Evolutionary conservation across 2,797 vertebrate genomes (phyloP).

Genomic region (Smutsia temminckii): DNA sequence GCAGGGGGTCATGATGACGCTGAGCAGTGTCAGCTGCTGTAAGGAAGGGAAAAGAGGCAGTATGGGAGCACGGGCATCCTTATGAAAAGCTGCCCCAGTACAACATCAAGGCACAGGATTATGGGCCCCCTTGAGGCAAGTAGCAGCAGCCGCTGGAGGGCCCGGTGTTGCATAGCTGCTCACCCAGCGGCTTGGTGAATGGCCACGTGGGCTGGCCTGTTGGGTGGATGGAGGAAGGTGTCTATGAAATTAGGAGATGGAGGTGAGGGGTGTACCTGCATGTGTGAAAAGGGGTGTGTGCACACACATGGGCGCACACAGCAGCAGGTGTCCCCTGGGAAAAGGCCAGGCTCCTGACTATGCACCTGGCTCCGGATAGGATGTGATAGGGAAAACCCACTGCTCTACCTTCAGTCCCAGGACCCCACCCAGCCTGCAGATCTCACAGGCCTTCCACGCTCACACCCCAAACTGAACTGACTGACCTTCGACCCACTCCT

Average conservation of each 20-base stretch:
- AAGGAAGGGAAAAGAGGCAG: neutral
- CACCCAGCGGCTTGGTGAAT: neutral
- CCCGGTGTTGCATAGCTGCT: rapidly evolving
- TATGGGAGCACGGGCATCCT: neutral
- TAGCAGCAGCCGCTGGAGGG: neutral
- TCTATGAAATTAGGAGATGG: neutral
- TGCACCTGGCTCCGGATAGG: neutral
- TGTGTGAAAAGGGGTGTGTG: neutral
- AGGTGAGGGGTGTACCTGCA: neutral
- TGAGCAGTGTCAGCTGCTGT: neutral
- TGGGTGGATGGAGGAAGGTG: neutral
- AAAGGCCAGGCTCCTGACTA: neutral
- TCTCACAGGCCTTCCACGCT: neutral
- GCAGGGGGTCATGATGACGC: neutral
- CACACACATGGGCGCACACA: neutral
- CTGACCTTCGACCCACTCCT: neutral
- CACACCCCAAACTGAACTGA: neutral
- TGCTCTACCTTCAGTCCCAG: neutral
- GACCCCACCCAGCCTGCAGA: neutral
- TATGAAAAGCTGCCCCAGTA: neutral
- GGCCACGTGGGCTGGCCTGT: neutral
- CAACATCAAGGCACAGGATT: neutral
- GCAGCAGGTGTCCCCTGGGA: neutral
- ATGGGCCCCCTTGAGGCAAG: neutral
- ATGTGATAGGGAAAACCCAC: neutral